Base-by-base conservation (phyloP, 64 coral and sea anemone genomes). In the Montipora cactus region DNA sequence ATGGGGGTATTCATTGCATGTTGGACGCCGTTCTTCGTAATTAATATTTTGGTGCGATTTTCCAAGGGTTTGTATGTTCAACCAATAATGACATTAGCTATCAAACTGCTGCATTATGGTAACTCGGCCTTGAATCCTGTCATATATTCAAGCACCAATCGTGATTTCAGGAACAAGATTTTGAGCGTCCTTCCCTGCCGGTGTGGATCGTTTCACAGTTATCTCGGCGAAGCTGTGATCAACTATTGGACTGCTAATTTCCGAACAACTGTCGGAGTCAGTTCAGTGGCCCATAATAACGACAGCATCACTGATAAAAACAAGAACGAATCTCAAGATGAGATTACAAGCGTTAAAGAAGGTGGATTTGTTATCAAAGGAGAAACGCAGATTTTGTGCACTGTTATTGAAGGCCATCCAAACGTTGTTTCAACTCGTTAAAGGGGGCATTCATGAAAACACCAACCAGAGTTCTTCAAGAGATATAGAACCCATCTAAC, bases 1-100 rank as follows among this genome's bases (percentile, higher is more conserved):
- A 98, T 98, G 96, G 96, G 96, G 4, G 70, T 83, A 5, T 98
- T 98, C 77, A 94, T 98, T 7, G 84, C 67, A 5, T 95, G 96
- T 16, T 98, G 96, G 96, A 90, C 89, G 1, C 96, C 96, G 48
- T 98, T 98, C 66, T 98, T 98, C 67, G 74, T 94, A 14, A 55
- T 92, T 15, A 98, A 98, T 89, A 80, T 98, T 14, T 67, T 93
- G 4, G 84, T 88, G 3, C 25, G 15, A 5, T 93, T 79, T 81
- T 28, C 11, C 16, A 25, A n/a, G 37, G 79, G 20, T 5, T 61
- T 92, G 14, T 64, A 76, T 44, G 49, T 82, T 14, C 18, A 61
- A 48, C 47, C 81, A 22, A 46, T 85, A 58, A 66, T 74, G 15
- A 88, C 78, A 79, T 44, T 78, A 11, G 84, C 73, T 4, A 93